A percentile compares a stretch with the other conserved stretches of the same genome.
These are phyloP conservation scores for Myripristis jacobus DNA, from an alignment of 2,797 vertebrate species.

Conservation along the genomic window DNA sequence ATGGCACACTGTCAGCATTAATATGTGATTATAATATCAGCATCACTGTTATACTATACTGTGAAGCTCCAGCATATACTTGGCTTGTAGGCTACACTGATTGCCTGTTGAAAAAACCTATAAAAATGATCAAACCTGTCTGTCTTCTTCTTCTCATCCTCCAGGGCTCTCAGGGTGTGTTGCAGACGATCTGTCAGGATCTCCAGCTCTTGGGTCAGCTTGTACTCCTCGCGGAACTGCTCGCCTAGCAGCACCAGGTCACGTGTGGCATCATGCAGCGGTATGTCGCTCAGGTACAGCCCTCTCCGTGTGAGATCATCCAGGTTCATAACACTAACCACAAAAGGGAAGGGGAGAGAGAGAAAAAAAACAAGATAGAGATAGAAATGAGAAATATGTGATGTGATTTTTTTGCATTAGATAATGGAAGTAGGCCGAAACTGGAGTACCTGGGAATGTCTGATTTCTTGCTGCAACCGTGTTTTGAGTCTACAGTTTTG, in stretches of 20 bases:
- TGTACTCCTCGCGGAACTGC: slow-evolving; percentile 98
- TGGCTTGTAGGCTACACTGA: neutral
- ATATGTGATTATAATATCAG: neutral
- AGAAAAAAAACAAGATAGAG: neutral
- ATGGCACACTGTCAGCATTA: neutral
- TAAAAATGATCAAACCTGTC: slow-evolving; percentile 87
- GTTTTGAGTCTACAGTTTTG: neutral
- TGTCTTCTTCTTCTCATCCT: slow-evolving; percentile 99
- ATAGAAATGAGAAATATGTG: neutral
- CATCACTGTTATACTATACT: neutral
- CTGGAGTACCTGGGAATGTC: neutral
- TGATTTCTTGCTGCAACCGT: slow-evolving; percentile 4
- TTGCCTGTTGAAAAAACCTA: neutral
- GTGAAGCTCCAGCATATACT: neutral
- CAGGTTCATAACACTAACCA: slow-evolving; percentile 95
- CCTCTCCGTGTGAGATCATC: slow-evolving; percentile 96
- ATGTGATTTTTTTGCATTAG: neutral
- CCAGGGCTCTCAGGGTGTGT: slow-evolving; percentile 95
- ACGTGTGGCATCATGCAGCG: slow-evolving; percentile 95
- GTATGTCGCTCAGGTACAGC: slow-evolving; percentile 97
- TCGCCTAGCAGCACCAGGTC: slow-evolving; percentile 98
- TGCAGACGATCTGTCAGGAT: slow-evolving; percentile 97
- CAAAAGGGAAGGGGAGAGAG: neutral
- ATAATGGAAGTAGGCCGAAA: too few relatives aligned
- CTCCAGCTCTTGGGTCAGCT: slow-evolving; percentile 97